phyloP scores from a whole-genome alignment of 2,888 invertebrate species.

The Microchrysa polita region DNA sequence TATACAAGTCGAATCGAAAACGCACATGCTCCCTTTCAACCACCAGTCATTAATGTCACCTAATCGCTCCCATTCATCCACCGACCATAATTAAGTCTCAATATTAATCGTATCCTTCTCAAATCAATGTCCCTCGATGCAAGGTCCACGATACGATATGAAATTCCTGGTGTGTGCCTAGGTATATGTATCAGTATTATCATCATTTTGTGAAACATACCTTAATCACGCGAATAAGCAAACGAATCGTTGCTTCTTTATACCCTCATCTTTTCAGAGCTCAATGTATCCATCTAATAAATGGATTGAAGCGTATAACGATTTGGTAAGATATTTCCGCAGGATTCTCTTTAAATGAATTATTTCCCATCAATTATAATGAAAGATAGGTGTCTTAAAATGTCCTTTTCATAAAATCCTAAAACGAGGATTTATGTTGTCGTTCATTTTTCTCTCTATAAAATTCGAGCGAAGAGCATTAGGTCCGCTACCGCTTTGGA shows the following conservation, averaged over 20 bases:
- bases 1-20: too few species aligned
- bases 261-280: slow-evolving; percentile 18
- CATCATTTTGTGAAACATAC: slow-evolving; percentile 35
- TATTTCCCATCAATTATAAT: slow-evolving; percentile 52
- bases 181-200: slow-evolving; percentile 31
- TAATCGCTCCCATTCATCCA: slow-evolving; percentile 35
- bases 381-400: slow-evolving; percentile 52
- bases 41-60: not conserved
- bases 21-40: not conserved
- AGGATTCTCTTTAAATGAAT: slow-evolving; percentile 51
- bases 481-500: slow-evolving; percentile 19
- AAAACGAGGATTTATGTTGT: slow-evolving; percentile 51
- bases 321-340: slow-evolving; percentile 45
- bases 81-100: slow-evolving; percentile 41
- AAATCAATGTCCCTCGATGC: slow-evolving; percentile 39
- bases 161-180: not conserved
- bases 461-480: slow-evolving; percentile 20
- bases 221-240: slow-evolving; percentile 41
- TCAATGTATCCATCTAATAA: slow-evolving; percentile 38
- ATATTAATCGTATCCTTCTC: slow-evolving; percentile 46
- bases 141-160: not conserved
- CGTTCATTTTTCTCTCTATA: slow-evolving; percentile 46
- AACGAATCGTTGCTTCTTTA: slow-evolving; percentile 3
- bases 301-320: slow-evolving; percentile 47
- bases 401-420: slow-evolving; percentile 51